Conservation (phyloP, 2,113 vertebrate genomes). For the Rhegmatorhina hoffmannsi region DNA sequence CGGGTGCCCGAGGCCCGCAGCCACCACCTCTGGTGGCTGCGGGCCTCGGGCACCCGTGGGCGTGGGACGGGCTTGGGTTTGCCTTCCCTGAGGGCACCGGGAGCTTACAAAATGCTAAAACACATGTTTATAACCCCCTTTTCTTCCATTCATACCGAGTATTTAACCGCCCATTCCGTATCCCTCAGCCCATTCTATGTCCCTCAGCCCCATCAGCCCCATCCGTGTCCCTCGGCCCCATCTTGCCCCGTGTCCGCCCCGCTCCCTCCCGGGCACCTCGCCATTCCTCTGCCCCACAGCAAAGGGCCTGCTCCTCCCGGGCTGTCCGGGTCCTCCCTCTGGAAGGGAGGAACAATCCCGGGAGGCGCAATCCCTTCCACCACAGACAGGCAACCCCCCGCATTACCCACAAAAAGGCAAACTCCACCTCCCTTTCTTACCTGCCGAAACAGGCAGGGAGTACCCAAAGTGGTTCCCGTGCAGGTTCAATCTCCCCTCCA, state of each 20-base stretch:
- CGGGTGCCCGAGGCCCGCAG: too few species aligned
- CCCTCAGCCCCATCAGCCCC: neutral
- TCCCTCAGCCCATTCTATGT: neutral
- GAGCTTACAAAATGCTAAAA: fast-evolving
- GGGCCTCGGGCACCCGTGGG: too few species aligned
- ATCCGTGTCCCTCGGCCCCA: too few species aligned
- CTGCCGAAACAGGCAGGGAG: neutral
- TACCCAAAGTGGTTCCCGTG: neutral
- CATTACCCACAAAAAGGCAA: neutral
- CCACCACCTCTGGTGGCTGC: too few species aligned
- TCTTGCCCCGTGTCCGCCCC: too few species aligned
- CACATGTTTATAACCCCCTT: fast-evolving
- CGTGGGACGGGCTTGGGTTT: too few species aligned
- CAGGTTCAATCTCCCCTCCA: neutral
- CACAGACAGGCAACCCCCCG: fast-evolving
- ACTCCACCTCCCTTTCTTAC: neutral
- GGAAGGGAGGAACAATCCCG: neutral
- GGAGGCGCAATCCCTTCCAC: fast-evolving
- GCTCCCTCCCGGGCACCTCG: too few species aligned
- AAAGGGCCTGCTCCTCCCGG: fast-evolving
- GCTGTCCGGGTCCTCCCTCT: neutral
- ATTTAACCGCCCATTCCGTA: neutral
- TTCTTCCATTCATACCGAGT: fast-evolving
- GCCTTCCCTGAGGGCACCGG: too few species aligned
- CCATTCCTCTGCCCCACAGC: fast-evolving